Evolutionary conservation across 2,113 vertebrate genomes (phyloP).

Genomic region (Gavialis gangeticus): DNA sequence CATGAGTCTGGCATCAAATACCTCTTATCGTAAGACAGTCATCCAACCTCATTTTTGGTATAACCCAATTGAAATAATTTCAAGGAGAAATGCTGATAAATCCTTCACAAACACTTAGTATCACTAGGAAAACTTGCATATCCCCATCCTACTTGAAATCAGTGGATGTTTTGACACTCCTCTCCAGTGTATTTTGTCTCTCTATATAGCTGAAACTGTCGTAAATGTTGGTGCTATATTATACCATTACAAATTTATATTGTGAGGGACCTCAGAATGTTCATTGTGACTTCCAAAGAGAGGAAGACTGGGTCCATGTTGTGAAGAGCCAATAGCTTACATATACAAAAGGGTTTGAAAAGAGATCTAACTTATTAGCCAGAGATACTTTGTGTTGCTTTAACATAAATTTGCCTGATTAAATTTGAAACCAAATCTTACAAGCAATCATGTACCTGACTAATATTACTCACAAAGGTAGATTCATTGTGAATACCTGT

Average conservation of each 20-base stretch:
- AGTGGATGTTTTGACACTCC: background rate
- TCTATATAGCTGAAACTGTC: background rate
- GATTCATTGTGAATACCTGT: background rate
- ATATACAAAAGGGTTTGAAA: background rate
- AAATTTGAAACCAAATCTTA: background rate
- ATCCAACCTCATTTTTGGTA: background rate
- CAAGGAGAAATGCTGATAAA: background rate
- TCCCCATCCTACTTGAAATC: background rate
- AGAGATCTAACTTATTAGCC: background rate
- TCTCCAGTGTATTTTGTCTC: background rate
- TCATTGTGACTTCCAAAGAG: background rate
- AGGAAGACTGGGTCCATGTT: accelerated
- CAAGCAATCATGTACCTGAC: background rate
- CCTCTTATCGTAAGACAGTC: background rate
- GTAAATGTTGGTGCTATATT: background rate
- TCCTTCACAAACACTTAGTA: background rate
- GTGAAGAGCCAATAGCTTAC: background rate
- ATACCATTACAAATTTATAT: background rate
- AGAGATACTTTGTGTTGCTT: background rate
- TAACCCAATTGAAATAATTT: background rate
- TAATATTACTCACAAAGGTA: background rate
- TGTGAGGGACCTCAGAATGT: background rate
- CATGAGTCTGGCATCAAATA: background rate
- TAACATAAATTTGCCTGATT: background rate
- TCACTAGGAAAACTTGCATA: background rate